Evolutionary conservation across 2,113 vertebrate species (phyloP), one percentile per base, ranked within the genome.

Genomic region (Pampusana beccarii): DNA sequence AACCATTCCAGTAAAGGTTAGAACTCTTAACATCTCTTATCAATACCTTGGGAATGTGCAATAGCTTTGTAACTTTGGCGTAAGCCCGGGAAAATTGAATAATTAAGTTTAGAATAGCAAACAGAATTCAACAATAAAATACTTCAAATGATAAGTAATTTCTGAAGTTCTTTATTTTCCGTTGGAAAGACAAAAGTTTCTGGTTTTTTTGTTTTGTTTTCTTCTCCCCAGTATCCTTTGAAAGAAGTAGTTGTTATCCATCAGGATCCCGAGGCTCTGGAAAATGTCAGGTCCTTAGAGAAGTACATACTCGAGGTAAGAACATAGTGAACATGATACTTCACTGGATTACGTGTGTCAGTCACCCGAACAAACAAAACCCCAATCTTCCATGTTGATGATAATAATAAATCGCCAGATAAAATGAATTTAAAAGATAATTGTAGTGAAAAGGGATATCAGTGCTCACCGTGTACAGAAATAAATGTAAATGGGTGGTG

Each of bases 161-260:
- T 69, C 17, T 50, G 33, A 80, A 34, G 42, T 64, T 48, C 6
- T 46, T 78, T 34, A 13, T 46, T 87, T 73, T 66, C n/a, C 34
- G 3, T 42, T 86, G 38, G 23, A 58, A 60, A n/a, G 38, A 82
- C 10, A 82, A 83, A 54, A 28, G 19, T n/a, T 58, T 50, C 44
- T 73, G 29, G 7, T 19, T 44, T 11, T 10, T 48, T 92, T 70
- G n/a, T 8, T 88, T 73, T 36, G 5, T 48, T 15, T 2, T 4
- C 11, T 48, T 50, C 34, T 29, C 6, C 14, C 2, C 90, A 99
- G 99, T 99, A 99, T 93, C 99, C 99, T 82, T 90, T 99, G 95
- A 99, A 99, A 97, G 99, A 99, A 98, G 98, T 99, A 62, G 98
- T 99, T 18, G 98, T 99, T 86, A 99, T 99, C 95, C 99, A 99